These are phyloP conservation scores for Eublepharis macularius DNA, from an alignment of 2,113 vertebrate species.

Conservation along the genomic window DNA sequence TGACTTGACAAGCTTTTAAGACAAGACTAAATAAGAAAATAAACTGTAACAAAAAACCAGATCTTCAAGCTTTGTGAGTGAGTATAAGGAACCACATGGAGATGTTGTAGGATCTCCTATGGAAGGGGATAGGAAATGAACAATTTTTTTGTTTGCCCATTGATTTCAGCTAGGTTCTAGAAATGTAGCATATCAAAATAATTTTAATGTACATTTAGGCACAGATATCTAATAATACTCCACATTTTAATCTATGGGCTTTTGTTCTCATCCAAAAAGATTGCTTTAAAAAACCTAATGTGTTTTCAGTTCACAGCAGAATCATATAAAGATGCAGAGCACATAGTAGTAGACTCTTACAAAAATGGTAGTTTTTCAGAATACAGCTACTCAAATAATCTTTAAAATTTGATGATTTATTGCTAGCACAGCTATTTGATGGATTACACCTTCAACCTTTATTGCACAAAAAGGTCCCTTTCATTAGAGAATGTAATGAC, in stretches of 20 bases:
- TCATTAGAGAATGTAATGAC: conserved; percentile 59
- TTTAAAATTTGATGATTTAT: neutral
- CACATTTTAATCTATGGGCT: neutral
- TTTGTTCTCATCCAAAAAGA: rapidly evolving
- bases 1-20: too few relatives aligned
- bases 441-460: conserved; percentile 30
- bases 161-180: too few relatives aligned
- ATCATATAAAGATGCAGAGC: neutral
- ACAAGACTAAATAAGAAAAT: too few relatives aligned
- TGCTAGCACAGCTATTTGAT: neutral
- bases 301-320: neutral
- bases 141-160: too few relatives aligned
- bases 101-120: too few relatives aligned
- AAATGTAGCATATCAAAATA: too few relatives aligned
- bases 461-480: conserved; percentile 29
- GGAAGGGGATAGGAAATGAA: too few relatives aligned
- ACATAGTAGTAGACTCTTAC: neutral
- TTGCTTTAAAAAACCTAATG: neutral
- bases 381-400: neutral
- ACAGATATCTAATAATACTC: too few relatives aligned
- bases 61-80: too few relatives aligned
- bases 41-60: too few relatives aligned
- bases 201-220: too few relatives aligned
- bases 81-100: too few relatives aligned
- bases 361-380: conserved; percentile 12